Evolutionary conservation across 2,113 vertebrate genomes (phyloP), one percentile per base, ranked within the genome.

Genomic region (Fulmarus glacialis): DNA sequence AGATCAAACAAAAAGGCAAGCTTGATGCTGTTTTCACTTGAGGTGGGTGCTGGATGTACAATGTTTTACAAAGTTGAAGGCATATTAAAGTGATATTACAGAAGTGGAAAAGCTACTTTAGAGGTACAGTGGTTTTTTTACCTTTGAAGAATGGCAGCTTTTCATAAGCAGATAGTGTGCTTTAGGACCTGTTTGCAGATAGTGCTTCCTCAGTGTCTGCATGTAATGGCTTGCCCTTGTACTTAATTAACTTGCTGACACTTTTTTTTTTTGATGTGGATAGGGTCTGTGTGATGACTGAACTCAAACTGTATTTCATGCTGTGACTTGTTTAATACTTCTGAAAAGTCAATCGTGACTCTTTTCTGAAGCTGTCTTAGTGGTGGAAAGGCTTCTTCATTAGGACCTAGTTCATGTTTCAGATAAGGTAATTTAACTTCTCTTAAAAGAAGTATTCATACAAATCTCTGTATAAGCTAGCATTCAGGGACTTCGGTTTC

Each of bases 261-360:
- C 22, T 50, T 70, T 53, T 26, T 74, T 62, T 55, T 71, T 78
- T 36, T 19, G 4, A 59, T 82, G 86, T 67, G n/a, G 24, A n/a
- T 87, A 17, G 29, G 38, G 29, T 66, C 79, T 84, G 2, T 82
- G 67, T 71, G 72, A 71, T 93, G 83, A 34, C 55, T 79, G 87
- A 93, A 43, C 80, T 75, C 64, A 43, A 74, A 47, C 92, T 48
- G 48, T 24, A 1, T 63, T 92, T 89, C 89, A 11, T 95, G 93
- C 77, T 91, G 60, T 60, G 83, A 85, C 93, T 87, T 96, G 96
- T 92, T 90, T 89, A 83, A 47, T 89, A 20, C 47, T 90, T 63
- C 38, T 50, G 78, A 30, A 53, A 78, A 91, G 40, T 92, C 42
- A 48, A 0, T 55, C 86, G 81, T 59, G 55, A 18, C 56, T 90